Base-by-base conservation (phyloP, 64 coral and sea anemone species). In the Montipora foliosa region DNA sequence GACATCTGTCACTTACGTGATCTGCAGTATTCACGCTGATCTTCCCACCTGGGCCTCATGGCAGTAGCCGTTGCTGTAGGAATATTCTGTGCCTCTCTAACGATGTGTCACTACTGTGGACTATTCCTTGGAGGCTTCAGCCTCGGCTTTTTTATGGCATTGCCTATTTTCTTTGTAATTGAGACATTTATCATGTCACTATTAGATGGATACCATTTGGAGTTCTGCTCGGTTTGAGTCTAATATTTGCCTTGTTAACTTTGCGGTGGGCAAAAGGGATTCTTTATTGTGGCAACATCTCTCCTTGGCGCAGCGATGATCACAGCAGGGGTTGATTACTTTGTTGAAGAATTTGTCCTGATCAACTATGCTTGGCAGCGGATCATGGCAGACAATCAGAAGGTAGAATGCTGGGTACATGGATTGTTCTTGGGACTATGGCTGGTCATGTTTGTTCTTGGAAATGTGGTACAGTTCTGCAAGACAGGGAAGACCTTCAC, bases 121-220 rank as follows among this genome's bases (percentile, higher is more conserved):
- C 74, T 99, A 29, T 99, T 99, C 79, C 85, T 99, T 6, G 84
- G 89, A 37, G 97, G 97, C 55, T 99, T 99, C 53, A 83, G 89
- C 24, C 91, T 99, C 79, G 97, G 97, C 16, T 99, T 99, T 77
- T 93, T 96, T 80, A 89, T 87, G 95, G 91, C 61, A 49, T 99
- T n/a, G 95, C 86, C 86, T 19, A 49, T 79, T 37, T 89, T 96
- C 77, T 80, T 92, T 29, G 71, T 89, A 46, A 55, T 96, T 1
- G 84, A 91, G 44, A 82, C 87, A 50, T 90, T 19, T 91, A 91
- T 47, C 89, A 92, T 24, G 92, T 96, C 15, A 72, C 87, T 4
- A 92, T 91, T 8, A 94, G 84, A 84, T 99, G 97, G 97, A 96
- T 99, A 72, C 97, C 97, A 15, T 99, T 99, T 89, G 97, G 97